phyloP scores from a whole-genome alignment of 2,113 vertebrate genomes.

The Ammodramus savannarum region DNA sequence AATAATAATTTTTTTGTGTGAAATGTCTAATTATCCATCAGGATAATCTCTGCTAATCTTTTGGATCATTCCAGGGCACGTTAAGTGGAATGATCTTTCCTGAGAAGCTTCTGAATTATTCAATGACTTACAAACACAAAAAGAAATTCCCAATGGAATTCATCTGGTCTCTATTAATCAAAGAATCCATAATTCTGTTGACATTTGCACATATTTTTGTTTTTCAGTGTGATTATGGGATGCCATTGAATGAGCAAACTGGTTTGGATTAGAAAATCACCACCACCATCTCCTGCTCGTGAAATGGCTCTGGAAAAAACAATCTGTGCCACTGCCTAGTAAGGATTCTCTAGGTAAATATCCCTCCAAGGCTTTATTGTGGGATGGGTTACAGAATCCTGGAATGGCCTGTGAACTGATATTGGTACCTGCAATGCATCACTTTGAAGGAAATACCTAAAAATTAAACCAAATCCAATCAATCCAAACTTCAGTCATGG shows the following conservation, averaged over 20 bases:
- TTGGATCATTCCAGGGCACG: neutral
- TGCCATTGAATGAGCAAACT: neutral
- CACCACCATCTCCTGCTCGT: neutral
- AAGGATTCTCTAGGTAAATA: neutral
- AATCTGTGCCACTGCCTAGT: neutral
- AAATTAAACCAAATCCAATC: neutral
- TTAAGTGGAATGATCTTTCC: neutral
- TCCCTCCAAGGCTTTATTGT: neutral
- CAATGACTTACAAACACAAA: neutral
- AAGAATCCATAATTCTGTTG: neutral
- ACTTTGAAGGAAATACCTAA: neutral
- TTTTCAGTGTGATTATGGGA: neutral
- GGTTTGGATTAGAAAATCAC: neutral
- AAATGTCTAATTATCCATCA: neutral
- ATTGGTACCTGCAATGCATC: neutral
- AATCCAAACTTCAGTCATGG: neutral
- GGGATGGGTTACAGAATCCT: neutral
- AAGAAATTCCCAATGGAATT: neutral
- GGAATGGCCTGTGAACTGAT: neutral
- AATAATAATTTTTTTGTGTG: neutral
- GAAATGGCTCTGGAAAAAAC: neutral
- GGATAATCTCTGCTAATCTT: neutral
- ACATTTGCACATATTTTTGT: neutral
- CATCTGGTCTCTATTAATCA: neutral
- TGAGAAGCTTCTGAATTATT: neutral